A percentile compares a stretch with the other conserved stretches of the same genome.
phyloP scores from a whole-genome alignment of 2,797 vertebrate genomes.

The Neosilurus mollespiculum region DNA sequence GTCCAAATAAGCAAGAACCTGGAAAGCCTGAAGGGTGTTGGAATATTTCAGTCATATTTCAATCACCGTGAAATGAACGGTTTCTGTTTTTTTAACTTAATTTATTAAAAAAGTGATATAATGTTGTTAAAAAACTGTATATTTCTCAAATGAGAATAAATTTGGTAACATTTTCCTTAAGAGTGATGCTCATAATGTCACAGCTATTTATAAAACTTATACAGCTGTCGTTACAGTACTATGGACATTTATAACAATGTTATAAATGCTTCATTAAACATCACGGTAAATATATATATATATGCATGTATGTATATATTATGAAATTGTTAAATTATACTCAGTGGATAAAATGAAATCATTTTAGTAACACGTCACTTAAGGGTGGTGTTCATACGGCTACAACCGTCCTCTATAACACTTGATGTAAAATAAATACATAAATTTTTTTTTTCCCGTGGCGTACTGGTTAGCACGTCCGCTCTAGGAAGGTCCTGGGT shows the following conservation, averaged over 20 bases:
- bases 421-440: too few relatives aligned
- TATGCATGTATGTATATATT: too few relatives aligned
- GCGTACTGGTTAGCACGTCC: too few relatives aligned
- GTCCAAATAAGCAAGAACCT: conserved; percentile 39
- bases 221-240: not conserved
- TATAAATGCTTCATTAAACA: not conserved
- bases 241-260: not conserved
- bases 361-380: not conserved
- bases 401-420: too few relatives aligned
- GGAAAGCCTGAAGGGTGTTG: conserved; percentile 13
- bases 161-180: not conserved
- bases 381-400: not conserved
- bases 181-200: not conserved
- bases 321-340: not conserved
- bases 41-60: conserved; percentile 1
- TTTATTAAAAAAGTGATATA: conserved; percentile 2
- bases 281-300: too few relatives aligned
- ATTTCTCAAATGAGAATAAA: not conserved
- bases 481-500: too few relatives aligned
- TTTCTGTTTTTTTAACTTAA: not conserved
- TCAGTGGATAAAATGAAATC: not conserved
- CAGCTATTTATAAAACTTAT: not conserved
- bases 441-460: too few relatives aligned
- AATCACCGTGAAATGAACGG: not conserved
- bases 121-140: not conserved